Base-by-base conservation (phyloP, 37 sponge, comb jelly and placozoan species). In the Ephydatia muelleri region DNA sequence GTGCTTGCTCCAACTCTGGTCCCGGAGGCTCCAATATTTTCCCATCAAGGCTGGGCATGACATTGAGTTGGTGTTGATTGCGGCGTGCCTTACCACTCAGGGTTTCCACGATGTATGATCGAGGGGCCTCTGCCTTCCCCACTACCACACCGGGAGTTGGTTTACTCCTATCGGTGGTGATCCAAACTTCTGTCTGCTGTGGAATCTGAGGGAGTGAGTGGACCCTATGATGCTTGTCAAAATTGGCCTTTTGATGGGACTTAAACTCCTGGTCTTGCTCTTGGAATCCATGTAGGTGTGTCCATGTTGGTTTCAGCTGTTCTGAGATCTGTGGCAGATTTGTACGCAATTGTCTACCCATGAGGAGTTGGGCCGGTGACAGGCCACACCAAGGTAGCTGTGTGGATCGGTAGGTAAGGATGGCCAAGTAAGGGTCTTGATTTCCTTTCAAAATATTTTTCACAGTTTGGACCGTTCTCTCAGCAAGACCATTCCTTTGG, bases 351-450 rank as follows among this genome's bases (percentile, higher is more conserved):
- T n/a, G 37, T 80, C 91, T 77, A 64, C 91, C 91, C 91, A 91
- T 91, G 4, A 82, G 73, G 39, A 91, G 69, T 71, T 91, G 84
- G 14, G 91, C 80, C 32, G 91, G 91, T 25, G 68, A 67, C 22
- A 39, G 19, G n/a, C 48, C 27, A 69, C 91, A 91, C 91, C 91
- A 86, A 22, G 87, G 91, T 0, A 91, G 74, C 0, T 79, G 87
- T 5, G 80, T 91, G 6, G 87, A 9, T 6, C 79, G 86, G 33
- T 87, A 87, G 33, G 34, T 33, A 38, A 87, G 49, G 23, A 87
- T 75, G 26, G 87, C 64, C 35, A 87, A 25, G 40, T 73, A 81
- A 5, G 73, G 76, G 81, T 87, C 82, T 25, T 69, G 34, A 11
- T 72, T 35, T 21, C 43, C 64, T 72, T 78, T 78, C 34, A 86